Conservation (phyloP, 2,113 vertebrate species). For the Periophthalmodon schlosseri region DNA sequence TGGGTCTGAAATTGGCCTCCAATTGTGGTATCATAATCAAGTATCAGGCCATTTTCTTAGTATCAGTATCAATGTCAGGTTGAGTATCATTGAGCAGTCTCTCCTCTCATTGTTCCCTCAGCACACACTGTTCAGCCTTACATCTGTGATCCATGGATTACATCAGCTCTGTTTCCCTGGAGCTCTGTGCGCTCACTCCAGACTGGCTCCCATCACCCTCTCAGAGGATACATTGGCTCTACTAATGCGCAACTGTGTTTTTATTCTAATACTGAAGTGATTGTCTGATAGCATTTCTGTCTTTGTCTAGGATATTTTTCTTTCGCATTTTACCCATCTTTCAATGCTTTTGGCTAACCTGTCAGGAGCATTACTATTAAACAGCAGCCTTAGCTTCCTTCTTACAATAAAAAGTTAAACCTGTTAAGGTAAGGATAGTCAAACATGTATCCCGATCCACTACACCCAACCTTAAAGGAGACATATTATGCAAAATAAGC, state of each 20-base stretch:
- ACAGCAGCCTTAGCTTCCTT: not conserved
- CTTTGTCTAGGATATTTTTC: not conserved
- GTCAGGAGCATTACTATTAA: too few species aligned
- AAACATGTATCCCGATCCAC: not conserved
- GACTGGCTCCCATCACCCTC: slow-evolving; percentile 35
- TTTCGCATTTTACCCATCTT: too few species aligned
- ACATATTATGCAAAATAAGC: not conserved
- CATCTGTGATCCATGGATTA: slow-evolving; percentile 51
- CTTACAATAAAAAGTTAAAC: too few species aligned
- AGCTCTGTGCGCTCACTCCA: slow-evolving; percentile 43
- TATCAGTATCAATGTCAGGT: not conserved
- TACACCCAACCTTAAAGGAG: not conserved
- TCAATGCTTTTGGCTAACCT: too few species aligned
- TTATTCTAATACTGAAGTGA: not conserved
- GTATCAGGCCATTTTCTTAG: not conserved
- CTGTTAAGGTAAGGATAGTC: too few species aligned
- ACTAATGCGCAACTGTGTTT: not conserved
- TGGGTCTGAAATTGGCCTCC: not conserved
- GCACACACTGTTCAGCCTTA: slow-evolving; percentile 23
- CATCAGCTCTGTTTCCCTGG: slow-evolving; percentile 51
- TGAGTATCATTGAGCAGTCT: not conserved
- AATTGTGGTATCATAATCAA: not conserved
- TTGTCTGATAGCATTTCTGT: not conserved
- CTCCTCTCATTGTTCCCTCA: slow-evolving; percentile 18
- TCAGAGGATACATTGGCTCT: not conserved